phyloP scores from a whole-genome alignment of 1,140 invertebrate species.

The Triops cancriformis region DNA sequence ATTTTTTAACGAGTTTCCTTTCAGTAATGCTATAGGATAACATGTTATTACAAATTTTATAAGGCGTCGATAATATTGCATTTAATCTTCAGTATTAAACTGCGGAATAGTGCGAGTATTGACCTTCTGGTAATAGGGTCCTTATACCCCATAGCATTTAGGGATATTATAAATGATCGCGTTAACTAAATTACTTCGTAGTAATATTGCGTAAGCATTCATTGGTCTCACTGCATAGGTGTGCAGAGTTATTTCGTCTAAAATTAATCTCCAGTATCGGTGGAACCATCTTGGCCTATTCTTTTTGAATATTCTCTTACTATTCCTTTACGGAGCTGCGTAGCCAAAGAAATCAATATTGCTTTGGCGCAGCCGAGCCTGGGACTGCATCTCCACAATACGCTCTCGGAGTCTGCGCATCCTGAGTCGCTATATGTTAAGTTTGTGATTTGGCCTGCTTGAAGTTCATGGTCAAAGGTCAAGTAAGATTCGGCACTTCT shows the following conservation, averaged over 20 bases:
- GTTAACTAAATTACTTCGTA: no score
- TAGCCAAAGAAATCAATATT: conserved; percentile 1
- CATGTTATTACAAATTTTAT: no score
- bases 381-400: neutral
- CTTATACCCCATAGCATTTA: no score
- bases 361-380: neutral
- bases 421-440: neutral
- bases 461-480: neutral
- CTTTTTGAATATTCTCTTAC: neutral
- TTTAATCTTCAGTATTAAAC: no score
- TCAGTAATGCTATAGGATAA: no score
- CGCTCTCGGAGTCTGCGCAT: neutral
- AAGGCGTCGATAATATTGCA: no score
- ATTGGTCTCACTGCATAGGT: neutral
- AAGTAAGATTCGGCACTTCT: neutral
- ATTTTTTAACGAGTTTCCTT: no score
- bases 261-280: neutral
- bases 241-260: neutral
- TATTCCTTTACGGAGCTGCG: neutral
- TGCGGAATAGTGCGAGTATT: no score
- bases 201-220: neutral
- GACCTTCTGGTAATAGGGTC: no score
- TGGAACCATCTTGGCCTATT: neutral
- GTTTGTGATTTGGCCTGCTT: neutral
- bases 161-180: no score